These are phyloP conservation scores for Gallinago nigripennis DNA, from an alignment of 2,797 vertebrate species.

Conservation along the genomic window DNA sequence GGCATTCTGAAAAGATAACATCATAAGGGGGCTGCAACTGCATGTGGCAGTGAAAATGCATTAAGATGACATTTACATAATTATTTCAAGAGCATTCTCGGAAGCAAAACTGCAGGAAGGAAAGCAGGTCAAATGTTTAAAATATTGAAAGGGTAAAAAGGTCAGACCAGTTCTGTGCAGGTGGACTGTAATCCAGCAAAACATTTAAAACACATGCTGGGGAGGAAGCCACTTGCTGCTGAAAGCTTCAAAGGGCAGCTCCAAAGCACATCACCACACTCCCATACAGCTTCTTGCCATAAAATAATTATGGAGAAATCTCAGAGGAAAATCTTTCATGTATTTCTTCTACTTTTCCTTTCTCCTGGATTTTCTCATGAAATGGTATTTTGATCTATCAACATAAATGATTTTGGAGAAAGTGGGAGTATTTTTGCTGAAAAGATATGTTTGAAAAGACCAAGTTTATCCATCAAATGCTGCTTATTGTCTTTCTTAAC, in stretches of 20 bases:
- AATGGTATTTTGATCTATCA: neutral
- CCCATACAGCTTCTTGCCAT: neutral
- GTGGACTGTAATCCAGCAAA: slow-evolving; percentile 27
- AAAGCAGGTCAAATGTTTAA: slow-evolving; percentile 46
- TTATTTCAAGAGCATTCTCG: slow-evolving; percentile 48
- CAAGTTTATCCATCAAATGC: neutral
- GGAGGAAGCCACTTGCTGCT: slow-evolving; percentile 35
- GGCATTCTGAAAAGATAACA: slow-evolving; percentile 51
- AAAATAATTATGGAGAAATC: slow-evolving; percentile 40
- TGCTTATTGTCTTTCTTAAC: neutral
- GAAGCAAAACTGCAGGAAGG: slow-evolving; percentile 43
- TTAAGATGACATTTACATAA: slow-evolving; percentile 56
- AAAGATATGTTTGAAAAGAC: neutral
- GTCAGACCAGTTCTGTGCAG: neutral
- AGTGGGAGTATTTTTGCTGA: neutral
- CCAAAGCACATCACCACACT: slow-evolving; percentile 7
- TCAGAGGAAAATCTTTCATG: slow-evolving; percentile 16
- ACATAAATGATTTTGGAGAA: neutral
- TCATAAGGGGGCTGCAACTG: slow-evolving; percentile 37
- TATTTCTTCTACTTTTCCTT: neutral
- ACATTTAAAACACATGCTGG: slow-evolving; percentile 55
- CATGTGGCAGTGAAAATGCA: slow-evolving; percentile 30
- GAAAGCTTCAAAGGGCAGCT: slow-evolving; percentile 44
- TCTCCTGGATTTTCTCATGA: neutral
- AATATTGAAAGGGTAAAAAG: slow-evolving; percentile 43